These are phyloP conservation scores for Neoniphon sammara DNA, from an alignment of 2,797 vertebrate genomes.

Conservation along the genomic window DNA sequence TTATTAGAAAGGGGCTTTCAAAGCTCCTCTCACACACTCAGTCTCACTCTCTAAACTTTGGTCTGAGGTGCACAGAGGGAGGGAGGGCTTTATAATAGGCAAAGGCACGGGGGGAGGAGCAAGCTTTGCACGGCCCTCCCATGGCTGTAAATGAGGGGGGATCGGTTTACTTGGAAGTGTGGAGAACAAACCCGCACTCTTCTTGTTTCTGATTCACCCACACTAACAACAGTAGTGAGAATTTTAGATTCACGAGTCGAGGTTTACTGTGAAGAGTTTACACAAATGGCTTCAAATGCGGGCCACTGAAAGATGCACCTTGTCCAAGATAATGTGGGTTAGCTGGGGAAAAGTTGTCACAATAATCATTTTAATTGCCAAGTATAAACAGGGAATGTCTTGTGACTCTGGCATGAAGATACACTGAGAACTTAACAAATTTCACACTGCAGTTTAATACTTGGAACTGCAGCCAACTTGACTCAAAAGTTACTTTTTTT, in stretches of 20 bases:
- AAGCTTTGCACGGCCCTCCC: constrained; percentile 30
- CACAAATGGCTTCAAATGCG: constrained; percentile 6
- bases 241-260: constrained; percentile 10
- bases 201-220: constrained; percentile 26
- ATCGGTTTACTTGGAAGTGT: constrained; percentile 43
- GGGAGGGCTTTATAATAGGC: constrained; percentile 77
- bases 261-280: constrained; percentile 5
- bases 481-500: too few relatives aligned
- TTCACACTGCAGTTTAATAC: too few relatives aligned
- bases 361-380: too few relatives aligned
- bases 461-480: too few relatives aligned
- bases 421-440: too few relatives aligned
- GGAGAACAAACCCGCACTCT: constrained; percentile 7
- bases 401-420: too few relatives aligned
- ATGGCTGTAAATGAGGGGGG: constrained; percentile 24
- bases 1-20: constrained; percentile 39
- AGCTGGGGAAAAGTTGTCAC: neutral
- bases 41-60: constrained; percentile 68
- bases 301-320: neutral
- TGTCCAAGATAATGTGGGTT: neutral
- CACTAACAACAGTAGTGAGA: constrained; percentile 65
- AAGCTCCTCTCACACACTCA: constrained; percentile 36
- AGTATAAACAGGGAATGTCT: too few relatives aligned
- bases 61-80: constrained; percentile 67
- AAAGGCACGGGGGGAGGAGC: constrained; percentile 70